Evolutionary conservation across 1,140 invertebrate genomes (phyloP).

Genomic region (Drosophila pseudoobscura): DNA sequence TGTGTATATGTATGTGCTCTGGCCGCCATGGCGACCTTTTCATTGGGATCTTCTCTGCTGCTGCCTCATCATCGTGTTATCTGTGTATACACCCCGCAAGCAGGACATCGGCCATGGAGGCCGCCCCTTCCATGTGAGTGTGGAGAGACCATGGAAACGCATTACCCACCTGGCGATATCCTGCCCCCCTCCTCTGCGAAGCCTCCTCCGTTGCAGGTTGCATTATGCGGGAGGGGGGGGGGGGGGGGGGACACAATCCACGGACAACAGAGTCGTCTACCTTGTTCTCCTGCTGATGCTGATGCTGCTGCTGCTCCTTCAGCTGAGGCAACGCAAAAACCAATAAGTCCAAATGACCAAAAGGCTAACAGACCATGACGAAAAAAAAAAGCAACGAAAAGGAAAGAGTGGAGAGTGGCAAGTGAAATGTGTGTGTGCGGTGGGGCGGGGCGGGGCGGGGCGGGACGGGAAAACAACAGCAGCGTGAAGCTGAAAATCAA

Average conservation of each 20-base stretch:
- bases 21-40: constrained; percentile 51
- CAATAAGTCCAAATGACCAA: constrained; percentile 81
- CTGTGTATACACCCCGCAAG: constrained; percentile 42
- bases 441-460: background rate
- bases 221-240: constrained; percentile 46
- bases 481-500: constrained; percentile 44
- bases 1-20: constrained; percentile 16
- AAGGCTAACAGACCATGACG: constrained; percentile 78
- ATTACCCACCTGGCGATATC: constrained; percentile 20
- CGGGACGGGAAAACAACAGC: constrained; percentile 26
- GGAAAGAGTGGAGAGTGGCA: constrained; percentile 13
- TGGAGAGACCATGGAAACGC: constrained; percentile 21
- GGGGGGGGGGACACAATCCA: too few species aligned
- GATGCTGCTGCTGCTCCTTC: background rate
- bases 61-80: constrained; percentile 10
- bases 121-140: constrained; percentile 50
- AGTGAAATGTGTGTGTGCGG: too few species aligned
- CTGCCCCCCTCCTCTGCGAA: background rate
- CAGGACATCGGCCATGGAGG: constrained; percentile 60
- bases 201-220: constrained; percentile 7
- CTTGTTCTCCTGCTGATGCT: constrained; percentile 9
- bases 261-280: constrained; percentile 8
- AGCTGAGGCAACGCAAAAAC: constrained; percentile 56
- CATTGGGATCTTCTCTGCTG: constrained; percentile 7
- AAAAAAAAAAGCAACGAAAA: constrained; percentile 51